Base-by-base conservation (phyloP, 2,113 vertebrate species). In the Probosciger aterrimus region DNA sequence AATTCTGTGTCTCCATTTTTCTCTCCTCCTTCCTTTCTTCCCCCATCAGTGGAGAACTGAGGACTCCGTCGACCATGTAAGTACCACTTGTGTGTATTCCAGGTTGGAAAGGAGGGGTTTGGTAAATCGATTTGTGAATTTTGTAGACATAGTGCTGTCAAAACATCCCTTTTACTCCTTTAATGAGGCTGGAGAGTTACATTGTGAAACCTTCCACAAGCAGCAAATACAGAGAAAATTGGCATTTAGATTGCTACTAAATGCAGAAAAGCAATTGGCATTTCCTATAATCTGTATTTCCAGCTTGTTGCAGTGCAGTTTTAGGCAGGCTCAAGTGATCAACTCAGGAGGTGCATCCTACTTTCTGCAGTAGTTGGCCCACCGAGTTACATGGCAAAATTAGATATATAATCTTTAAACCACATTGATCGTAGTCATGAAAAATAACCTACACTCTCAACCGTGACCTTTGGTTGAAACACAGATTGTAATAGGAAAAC, bases 21-120 rank as follows among this genome's bases (percentile, higher is more conserved):
- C 90, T 98, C 92, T 98, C 96, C 97, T 95, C 95, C 92, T 98
- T 95, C 98, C 97, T 98, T 98, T 98, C 97, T 98, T 88, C 95
- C 95, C 95, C 94, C 94, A 23, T 99, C 99, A 99, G 99, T 99
- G 99, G 99, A 99, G 97, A 98, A 98, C 98, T 98, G 99, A 99
- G 98, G 99, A 99, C 97, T 98, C 98, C 98, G 98, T 98, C 97
- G 99, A 99, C 97, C 98, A 99, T 98, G 99, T 99, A 99, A 99
- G 99, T 99, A 99, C 98, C 97, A 98, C 98, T 97, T 97, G 98
- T 98, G 98, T 98, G 97, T 97, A 97, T 98, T 98, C 97, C 97
- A 88, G 96, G 98, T 98, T 98, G 98, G 97, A 97, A 93, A 95
- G 97, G 95, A 97, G 93, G 97, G 97, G 94, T 97, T 95, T 97